A percentile compares a stretch with the other conserved stretches of the same genome.
phyloP scores from a whole-genome alignment of 2,113 vertebrate species.

The Engraulis encrasicolus region DNA sequence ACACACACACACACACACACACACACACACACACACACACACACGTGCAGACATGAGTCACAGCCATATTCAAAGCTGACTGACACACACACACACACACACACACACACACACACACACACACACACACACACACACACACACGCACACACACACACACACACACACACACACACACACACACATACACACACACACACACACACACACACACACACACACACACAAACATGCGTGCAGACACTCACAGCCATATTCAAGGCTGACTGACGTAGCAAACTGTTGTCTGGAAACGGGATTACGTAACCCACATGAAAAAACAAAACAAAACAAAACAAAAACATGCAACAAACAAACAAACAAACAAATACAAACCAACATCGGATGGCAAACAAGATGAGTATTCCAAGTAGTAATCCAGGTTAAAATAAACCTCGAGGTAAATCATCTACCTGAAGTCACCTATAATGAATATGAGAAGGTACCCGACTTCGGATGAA shows the following conservation, averaged over 20 bases:
- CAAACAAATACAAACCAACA: too few relatives aligned
- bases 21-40: conserved; percentile 18
- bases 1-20: background rate
- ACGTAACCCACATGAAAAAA: background rate
- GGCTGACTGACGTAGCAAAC: background rate
- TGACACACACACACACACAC: background rate
- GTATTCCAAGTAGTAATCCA: too few relatives aligned
- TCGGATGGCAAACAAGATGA: too few relatives aligned
- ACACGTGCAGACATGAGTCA: background rate
- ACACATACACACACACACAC: background rate
- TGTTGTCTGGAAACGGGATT: background rate
- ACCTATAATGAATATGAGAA: too few relatives aligned
- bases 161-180: conserved; percentile 13
- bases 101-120: conserved; percentile 14
- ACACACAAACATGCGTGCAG: too few relatives aligned
- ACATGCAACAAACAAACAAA: too few relatives aligned
- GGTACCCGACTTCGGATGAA: too few relatives aligned
- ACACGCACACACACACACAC: background rate
- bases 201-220: conserved; percentile 7
- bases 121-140: background rate
- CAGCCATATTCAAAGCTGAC: too few relatives aligned
- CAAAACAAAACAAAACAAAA: too few relatives aligned
- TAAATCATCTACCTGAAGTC: too few relatives aligned
- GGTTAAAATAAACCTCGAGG: too few relatives aligned
- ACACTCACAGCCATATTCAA: background rate